Evolutionary conservation across 1,140 invertebrate genomes (phyloP), one percentile per base, ranked within the genome.

Genomic region (Yoshiicerus persimilis): DNA sequence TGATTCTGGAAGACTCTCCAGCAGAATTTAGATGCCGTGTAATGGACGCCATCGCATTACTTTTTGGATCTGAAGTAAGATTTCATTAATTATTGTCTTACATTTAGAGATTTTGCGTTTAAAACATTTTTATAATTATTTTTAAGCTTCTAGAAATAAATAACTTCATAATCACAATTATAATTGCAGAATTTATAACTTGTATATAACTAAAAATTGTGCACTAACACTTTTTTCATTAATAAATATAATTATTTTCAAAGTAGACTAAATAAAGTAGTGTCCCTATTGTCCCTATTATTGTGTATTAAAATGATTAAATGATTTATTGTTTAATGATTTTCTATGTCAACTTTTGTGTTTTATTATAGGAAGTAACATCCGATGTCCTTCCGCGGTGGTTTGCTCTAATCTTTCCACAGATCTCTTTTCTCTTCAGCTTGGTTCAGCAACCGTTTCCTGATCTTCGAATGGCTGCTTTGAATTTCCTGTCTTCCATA

Each of bases 381-480:
- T 9, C 84, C 20, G 38, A 38, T 25, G 77, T 41, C 36, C 75
- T 90, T 27, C 86, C 89, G 1, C 47, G 64, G 3, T 91, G 90
- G 90, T 90, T 90, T 39, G 34, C 34, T 0, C 8, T 87, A 1
- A 77, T 90, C 6, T 90, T 90, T 27, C 86, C 87, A 30, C 80
- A 90, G 16, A 88, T 90, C 38, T 84, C 89, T n/a, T 32, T 80
- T n/a, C 70, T 91, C 4, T 88, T 91, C 39, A 77, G 39, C 36
- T 27, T 91, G 23, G 90, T 90, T 5, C 87, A 89, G 84, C 86
- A 87, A 62, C 90, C 90, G 23, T 91, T 91, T 87, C 86, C 90
- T 10, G 90, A 91, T 64, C 88, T 91, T 25, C 70, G 89, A 30
- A 47, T 90, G 9, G 66, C 39, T n/a, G 77, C 89, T 10, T 39